Conservation (phyloP, 1,140 invertebrate genomes). For the Hyposmocoma kahamanoa region DNA sequence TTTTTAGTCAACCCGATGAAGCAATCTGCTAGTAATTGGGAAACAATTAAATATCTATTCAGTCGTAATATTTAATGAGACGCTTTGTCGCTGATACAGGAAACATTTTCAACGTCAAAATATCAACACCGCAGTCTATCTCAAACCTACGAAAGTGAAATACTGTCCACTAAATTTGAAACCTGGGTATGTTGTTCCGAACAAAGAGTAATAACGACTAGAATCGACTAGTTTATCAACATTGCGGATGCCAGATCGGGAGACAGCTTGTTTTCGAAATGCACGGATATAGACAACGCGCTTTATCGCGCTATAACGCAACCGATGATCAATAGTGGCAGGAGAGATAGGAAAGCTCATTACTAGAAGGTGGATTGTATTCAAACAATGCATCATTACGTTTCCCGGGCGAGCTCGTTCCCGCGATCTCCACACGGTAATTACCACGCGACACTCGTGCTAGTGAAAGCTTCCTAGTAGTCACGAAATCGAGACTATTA, state of each 20-base stretch:
- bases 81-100: neutral
- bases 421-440: conserved; percentile 40
- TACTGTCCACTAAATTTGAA: conserved; percentile 4
- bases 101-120: too few relatives aligned
- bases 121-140: too few relatives aligned
- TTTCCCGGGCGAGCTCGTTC: conserved; percentile 34
- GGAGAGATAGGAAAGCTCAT: conserved; percentile 11
- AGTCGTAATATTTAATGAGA: neutral
- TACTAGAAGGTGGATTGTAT: conserved; percentile 38
- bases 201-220: neutral
- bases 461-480: conserved; percentile 46
- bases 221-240: conserved; percentile 29
- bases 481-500: conserved; percentile 21
- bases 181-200: neutral
- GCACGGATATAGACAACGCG: conserved; percentile 8
- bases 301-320: neutral
- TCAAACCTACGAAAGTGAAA: conserved; percentile 4
- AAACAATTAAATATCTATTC: conserved; percentile 26
- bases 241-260: conserved; percentile 20
- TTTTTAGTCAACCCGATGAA: conserved; percentile 43
- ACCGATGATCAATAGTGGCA: conserved; percentile 1
- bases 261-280: conserved; percentile 8
- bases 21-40: conserved; percentile 43
- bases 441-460: conserved; percentile 28
- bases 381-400: conserved; percentile 52